Conservation (phyloP, 2,797 vertebrate species). For the Xiphorhynchus erythropygius region DNA sequence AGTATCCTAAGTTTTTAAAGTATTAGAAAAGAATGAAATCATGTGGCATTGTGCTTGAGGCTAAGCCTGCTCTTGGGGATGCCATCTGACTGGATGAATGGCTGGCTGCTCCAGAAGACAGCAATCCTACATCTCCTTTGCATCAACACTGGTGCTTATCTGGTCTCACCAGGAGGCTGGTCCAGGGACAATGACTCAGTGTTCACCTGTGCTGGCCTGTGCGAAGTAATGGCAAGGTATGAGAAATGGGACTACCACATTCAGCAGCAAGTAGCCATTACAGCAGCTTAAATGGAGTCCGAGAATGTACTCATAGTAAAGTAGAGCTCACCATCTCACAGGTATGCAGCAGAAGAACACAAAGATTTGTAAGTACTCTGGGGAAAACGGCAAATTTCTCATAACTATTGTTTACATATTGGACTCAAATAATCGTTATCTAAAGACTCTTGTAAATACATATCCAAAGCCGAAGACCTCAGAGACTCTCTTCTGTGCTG, state of each 20-base stretch:
- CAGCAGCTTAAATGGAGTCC: background rate
- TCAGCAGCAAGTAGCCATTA: background rate
- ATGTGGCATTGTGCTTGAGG: background rate
- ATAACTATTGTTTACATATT: background rate
- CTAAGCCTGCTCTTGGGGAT: background rate
- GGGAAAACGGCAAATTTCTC: background rate
- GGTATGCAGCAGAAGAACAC: background rate
- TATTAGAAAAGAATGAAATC: background rate
- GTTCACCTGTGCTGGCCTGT: background rate
- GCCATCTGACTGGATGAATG: background rate
- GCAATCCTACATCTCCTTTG: background rate
- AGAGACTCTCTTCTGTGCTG: background rate
- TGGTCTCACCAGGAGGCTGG: background rate
- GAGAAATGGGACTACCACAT: background rate
- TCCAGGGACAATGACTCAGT: constrained; percentile 9
- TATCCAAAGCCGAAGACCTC: background rate
- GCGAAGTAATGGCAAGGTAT: background rate
- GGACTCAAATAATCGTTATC: background rate
- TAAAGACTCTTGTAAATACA: background rate
- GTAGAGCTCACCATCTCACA: background rate
- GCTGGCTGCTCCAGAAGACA: constrained; percentile 1
- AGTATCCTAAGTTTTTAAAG: background rate
- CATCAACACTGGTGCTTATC: constrained; percentile 8
- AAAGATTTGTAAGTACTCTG: background rate
- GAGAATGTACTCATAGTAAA: background rate